Base-by-base conservation (phyloP, 1,140 invertebrate species). In the Drosophila oshimai region DNA sequence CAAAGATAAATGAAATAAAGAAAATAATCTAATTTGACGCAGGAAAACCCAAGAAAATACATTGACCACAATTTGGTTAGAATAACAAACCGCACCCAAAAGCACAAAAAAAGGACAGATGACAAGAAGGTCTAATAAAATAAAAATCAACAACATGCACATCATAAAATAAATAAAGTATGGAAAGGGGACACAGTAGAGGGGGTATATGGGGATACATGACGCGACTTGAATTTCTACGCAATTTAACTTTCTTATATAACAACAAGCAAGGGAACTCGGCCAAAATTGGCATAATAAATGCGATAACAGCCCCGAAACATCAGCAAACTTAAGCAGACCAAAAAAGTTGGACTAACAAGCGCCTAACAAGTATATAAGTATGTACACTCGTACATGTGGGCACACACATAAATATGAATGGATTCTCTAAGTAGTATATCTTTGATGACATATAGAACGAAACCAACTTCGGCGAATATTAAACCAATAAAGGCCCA, bases 191-290 rank as follows among this genome's bases (percentile, higher is more conserved):
- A 2, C 31, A 17, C 17, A 57, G 24, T 13, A 12, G 1, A 2
- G 5, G 10, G 28, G 9, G 41, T 5, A 7, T 2, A 6, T 50
- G 72, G 51, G 46, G 29, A 60, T 54, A 54, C 51, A 50, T 26
- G 65, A 86, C 72, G 81, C 76, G 72, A 65, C 81, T 73, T 70
- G 81, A 86, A 86, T 86, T 87, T 86, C 81, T 80, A 86, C 76
- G 68, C 81, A 86, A 87, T 87, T 87, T 86, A 80, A 86, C 81
- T 76, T 83, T 77, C 73, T 55, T 81, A 64, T 75, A 58, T 55
- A 46, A 45, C 41, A 61, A 22, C 34, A 20, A 28, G 18, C 44
- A 50, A 15, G 49, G 29, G 46, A 55, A 61, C 33, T 69, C 18
- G 33, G 37, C 39, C 53, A 45, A 74, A 87, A 87, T 64, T 76